Evolutionary conservation across 53 echinoderm and acorn worm genomes (phyloP), one percentile per base, ranked within the genome.

Genomic region (Holothuria scabra): DNA sequence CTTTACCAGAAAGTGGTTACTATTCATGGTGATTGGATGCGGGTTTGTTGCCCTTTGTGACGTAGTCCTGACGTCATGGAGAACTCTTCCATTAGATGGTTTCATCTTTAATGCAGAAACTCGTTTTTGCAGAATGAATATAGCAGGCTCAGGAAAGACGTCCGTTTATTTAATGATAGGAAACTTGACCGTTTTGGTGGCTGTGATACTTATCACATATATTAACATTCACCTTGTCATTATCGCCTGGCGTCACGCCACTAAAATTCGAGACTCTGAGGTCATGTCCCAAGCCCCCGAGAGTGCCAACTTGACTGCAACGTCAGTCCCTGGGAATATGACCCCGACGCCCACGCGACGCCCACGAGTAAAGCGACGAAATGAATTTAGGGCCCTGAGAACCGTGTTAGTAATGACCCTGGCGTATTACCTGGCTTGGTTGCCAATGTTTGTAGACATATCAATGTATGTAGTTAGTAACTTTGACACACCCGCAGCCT

Each of bases 81-180:
- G 65, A 32, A 28, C 41, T 18, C 62, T 64, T 22, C 81, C 81
- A 37, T 63, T 81, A 37, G 81, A 81, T 18, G 81, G 62, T 1
- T 81, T 81, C 63, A 13, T 46, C 16, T 81, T 81, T 41, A 19
- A 37, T 16, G 23, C 12, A 12, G 60, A 38, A 18, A 81, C 81
- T 34, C 61, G 81, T 44, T 81, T 62, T 62, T 81, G 81, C 22
- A 81, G 81, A 37, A 81, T 64, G 65, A 8, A 81, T n/a, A n/a
- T 81, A 38, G 12, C 37, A 23, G 62, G 62, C 13, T 29, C 59
- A 11, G 35, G 20, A 23, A 34, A 22, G 0, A 81, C 81, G 2
- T 81, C 65, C 10, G 44, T 29, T 3, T 81, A 61, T 38, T 62
- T 81, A 22, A 64, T 64, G 65, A 62, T 81, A 16, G 62, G 62